A percentile compares a stretch with the other conserved stretches of the same genome.
These are phyloP conservation scores for Corvus moneduloides DNA, from an alignment of 2,113 vertebrate species.

Conservation along the genomic window DNA sequence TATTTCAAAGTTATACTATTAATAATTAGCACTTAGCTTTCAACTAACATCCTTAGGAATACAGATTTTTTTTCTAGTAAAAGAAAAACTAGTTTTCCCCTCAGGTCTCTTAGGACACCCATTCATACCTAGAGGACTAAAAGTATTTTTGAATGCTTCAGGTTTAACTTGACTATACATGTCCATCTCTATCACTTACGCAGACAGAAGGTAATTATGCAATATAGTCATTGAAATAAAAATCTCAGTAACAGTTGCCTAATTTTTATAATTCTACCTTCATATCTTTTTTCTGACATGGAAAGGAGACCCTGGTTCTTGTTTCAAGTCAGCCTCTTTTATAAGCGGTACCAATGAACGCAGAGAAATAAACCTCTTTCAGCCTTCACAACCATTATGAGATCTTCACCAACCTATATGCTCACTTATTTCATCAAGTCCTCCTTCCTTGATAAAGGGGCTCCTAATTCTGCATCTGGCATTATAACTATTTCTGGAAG, in stretches of 20 bases:
- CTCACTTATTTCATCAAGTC: neutral
- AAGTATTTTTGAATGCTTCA: neutral
- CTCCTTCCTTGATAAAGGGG: neutral
- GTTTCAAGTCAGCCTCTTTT: neutral
- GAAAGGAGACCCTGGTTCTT: neutral
- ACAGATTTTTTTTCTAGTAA: neutral
- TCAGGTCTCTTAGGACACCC: neutral
- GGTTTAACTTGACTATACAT: neutral
- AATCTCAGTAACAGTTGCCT: neutral
- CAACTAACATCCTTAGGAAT: neutral
- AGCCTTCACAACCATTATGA: neutral
- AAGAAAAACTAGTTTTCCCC: neutral
- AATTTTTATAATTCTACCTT: neutral
- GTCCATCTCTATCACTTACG: neutral
- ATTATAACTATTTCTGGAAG: neutral
- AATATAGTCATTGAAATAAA: neutral
- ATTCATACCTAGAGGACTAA: neutral
- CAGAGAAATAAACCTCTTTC: neutral
- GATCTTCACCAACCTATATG: neutral
- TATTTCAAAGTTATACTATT: neutral
- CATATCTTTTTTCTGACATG: neutral
- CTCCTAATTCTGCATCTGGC: neutral
- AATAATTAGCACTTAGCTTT: neutral
- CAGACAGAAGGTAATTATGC: neutral
- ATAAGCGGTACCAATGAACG: neutral